A percentile compares a stretch with the other conserved stretches of the same genome.
phyloP scores from a whole-genome alignment of 1,140 invertebrate genomes.

The Calephelis nemesis region DNA sequence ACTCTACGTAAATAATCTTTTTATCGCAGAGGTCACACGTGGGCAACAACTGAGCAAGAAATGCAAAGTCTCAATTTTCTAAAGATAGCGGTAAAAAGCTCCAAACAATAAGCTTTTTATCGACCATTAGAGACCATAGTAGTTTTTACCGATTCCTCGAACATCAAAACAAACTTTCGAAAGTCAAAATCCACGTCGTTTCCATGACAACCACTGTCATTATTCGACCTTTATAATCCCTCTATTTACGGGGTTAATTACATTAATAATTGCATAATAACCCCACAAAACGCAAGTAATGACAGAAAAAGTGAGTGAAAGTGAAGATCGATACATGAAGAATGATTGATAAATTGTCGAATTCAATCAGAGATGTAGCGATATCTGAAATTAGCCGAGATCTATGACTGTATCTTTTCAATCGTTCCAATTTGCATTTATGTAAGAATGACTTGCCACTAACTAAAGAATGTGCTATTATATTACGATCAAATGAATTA shows the following conservation, averaged over 20 bases:
- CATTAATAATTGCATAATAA: slow-evolving; percentile 6
- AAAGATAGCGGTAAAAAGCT: too few relatives aligned
- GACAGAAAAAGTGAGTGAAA: slow-evolving; percentile 15
- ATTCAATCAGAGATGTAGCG: slow-evolving; percentile 1
- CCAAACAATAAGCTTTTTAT: too few relatives aligned
- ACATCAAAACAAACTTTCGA: not conserved
- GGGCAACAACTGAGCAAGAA: too few relatives aligned
- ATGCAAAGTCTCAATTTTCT: too few relatives aligned
- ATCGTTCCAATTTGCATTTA: slow-evolving; percentile 13
- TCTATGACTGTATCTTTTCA: slow-evolving; percentile 12
- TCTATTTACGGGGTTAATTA: not conserved
- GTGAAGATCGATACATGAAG: not conserved
- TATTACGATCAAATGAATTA: too few relatives aligned
- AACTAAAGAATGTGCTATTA: not conserved
- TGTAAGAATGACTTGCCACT: slow-evolving; percentile 12
- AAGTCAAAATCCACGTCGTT: not conserved
- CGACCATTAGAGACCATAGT: too few relatives aligned
- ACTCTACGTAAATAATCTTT: too few relatives aligned
- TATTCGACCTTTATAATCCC: not conserved
- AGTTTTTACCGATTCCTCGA: too few relatives aligned
- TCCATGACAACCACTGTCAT: too few relatives aligned
- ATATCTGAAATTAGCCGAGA: slow-evolving; percentile 1
- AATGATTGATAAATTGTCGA: slow-evolving; percentile 10
- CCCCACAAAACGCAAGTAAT: not conserved
- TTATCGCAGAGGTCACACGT: too few relatives aligned